A percentile compares a stretch with the other conserved stretches of the same genome.
Evolutionary conservation across 2,113 vertebrate genomes (phyloP).

Genomic region (Pogonocichla stellata): DNA sequence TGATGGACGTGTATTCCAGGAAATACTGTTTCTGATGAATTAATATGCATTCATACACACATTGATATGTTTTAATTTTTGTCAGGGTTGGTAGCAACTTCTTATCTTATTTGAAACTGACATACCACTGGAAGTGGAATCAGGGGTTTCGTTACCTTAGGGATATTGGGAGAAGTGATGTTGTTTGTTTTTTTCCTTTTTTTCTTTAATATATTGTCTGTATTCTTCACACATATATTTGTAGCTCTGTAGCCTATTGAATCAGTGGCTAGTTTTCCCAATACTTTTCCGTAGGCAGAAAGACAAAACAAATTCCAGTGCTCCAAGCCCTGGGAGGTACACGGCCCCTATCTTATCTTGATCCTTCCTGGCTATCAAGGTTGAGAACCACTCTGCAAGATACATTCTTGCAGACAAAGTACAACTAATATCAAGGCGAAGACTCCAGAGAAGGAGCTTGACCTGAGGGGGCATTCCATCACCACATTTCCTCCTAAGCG

Average conservation of each 20-base stretch:
- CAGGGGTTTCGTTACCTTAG: background rate
- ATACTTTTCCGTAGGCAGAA: background rate
- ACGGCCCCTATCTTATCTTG: rapidly evolving
- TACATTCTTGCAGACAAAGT: too few species aligned
- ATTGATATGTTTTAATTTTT: background rate
- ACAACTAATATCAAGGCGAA: too few species aligned
- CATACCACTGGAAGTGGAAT: background rate
- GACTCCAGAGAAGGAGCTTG: background rate
- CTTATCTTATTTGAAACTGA: background rate
- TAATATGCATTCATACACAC: rapidly evolving
- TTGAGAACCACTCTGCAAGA: too few species aligned
- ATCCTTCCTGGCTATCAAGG: background rate
- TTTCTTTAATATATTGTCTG: background rate
- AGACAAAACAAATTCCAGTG: background rate
- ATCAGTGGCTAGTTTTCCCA: background rate
- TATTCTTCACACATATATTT: background rate
- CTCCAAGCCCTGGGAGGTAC: background rate
- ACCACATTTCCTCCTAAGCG: background rate
- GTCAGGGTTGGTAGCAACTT: background rate
- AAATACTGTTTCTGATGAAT: background rate
- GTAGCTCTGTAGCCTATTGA: background rate
- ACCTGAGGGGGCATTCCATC: background rate
- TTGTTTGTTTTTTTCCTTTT: rapidly evolving
- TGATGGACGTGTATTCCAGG: background rate
- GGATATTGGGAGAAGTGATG: background rate